Evolutionary conservation across 2,797 vertebrate genomes (phyloP).

Genomic region (Myripristis murdjan): DNA sequence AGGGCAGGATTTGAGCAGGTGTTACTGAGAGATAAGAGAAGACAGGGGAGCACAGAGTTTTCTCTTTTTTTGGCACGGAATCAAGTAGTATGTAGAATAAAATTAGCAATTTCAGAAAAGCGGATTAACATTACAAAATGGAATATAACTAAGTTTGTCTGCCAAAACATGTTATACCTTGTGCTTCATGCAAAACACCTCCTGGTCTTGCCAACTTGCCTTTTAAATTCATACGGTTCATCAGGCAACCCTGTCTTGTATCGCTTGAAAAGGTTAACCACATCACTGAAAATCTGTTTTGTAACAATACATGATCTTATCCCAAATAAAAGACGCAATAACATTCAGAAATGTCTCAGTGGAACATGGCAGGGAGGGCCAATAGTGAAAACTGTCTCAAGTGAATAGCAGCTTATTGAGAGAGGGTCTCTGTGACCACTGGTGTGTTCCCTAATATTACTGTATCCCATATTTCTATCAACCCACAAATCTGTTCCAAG

Average conservation of each 20-base stretch:
- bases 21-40: conserved; percentile 69
- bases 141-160: conserved; percentile 39
- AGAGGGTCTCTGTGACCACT: conserved; percentile 2
- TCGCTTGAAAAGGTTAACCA: too few relatives aligned
- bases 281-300: too few relatives aligned
- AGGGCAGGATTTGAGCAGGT: conserved; percentile 57
- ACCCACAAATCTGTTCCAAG: conserved; percentile 41
- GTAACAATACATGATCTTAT: too few relatives aligned
- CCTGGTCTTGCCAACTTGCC: not conserved
- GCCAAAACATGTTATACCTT: conserved; percentile 28
- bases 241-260: too few relatives aligned
- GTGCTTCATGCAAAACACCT: too few relatives aligned
- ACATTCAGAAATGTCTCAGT: not conserved
- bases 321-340: not conserved
- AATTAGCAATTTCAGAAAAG: conserved; percentile 59
- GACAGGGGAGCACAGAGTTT: conserved; percentile 15
- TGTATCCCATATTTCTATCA: not conserved
- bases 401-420: conserved; percentile 16
- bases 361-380: not conserved
- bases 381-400: not conserved
- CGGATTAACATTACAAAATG: conserved; percentile 50
- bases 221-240: not conserved
- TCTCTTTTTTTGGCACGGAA: conserved; percentile 40
- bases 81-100: conserved; percentile 56
- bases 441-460: conserved; percentile 28